Conservation (phyloP, 2,797 vertebrate species). For the Cyclopterus lumpus region DNA sequence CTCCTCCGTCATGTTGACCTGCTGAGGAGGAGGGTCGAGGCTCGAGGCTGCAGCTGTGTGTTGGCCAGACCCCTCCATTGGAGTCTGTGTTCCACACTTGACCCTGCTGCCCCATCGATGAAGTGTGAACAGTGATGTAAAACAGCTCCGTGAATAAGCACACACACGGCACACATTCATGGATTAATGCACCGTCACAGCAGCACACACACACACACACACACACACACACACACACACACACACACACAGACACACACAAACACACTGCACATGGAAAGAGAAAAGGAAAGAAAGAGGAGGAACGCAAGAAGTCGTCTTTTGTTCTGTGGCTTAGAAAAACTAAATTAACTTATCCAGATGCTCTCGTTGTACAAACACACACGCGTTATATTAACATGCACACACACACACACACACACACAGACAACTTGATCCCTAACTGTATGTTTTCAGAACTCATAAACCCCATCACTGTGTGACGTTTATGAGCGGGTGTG, state of each 20-base stretch:
- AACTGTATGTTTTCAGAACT: slow-evolving; percentile 69
- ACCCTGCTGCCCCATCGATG: slow-evolving; percentile 51
- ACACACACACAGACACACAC: slow-evolving; percentile 2
- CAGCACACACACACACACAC: slow-evolving; percentile 3
- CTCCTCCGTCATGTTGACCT: slow-evolving; percentile 32
- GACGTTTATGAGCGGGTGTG: slow-evolving; percentile 63
- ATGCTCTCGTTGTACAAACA: slow-evolving; percentile 38
- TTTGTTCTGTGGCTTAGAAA: slow-evolving; percentile 26
- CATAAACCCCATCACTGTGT: slow-evolving; percentile 51
- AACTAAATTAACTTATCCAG: slow-evolving; percentile 41
- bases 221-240: slow-evolving; percentile 9
- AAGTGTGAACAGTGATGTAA: slow-evolving; percentile 73
- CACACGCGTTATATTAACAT: not conserved
- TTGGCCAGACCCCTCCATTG: slow-evolving; percentile 61
- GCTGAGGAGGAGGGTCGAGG: slow-evolving; percentile 41
- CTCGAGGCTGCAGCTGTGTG: slow-evolving; percentile 26
- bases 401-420: slow-evolving; percentile 11
- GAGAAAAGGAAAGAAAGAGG: slow-evolving; percentile 1
- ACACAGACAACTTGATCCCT: slow-evolving; percentile 47
- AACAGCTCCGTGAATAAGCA: slow-evolving; percentile 54
- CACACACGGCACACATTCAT: slow-evolving; percentile 17
- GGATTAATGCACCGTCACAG: not conserved
- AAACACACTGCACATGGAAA: slow-evolving; percentile 22
- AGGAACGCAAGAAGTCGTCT: not conserved
- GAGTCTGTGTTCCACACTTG: slow-evolving; percentile 51